phyloP scores from a whole-genome alignment of 1,140 invertebrate genomes.

The Meloidogyne chitwoodi region DNA sequence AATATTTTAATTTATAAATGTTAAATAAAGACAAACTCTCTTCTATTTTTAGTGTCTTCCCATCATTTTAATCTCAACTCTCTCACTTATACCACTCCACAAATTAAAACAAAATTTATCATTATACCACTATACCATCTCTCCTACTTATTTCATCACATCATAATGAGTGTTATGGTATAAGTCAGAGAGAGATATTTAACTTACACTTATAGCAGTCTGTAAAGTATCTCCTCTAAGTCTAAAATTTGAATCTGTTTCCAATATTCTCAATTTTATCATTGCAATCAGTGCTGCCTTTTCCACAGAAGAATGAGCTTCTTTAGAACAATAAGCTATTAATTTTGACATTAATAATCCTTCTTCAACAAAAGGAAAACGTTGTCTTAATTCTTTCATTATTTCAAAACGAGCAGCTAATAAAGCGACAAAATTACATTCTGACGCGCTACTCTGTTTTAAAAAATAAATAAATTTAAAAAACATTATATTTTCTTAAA shows the following conservation, averaged over 20 bases:
- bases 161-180: too few relatives aligned
- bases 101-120: too few relatives aligned
- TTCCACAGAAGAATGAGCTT: constrained; percentile 96
- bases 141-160: too few relatives aligned
- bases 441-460: constrained; percentile 85
- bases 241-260: constrained; percentile 86
- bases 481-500: too few relatives aligned
- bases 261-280: constrained; percentile 90
- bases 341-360: constrained; percentile 86
- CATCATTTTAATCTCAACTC: too few relatives aligned
- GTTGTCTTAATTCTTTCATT: constrained; percentile 80
- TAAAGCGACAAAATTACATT: constrained; percentile 90
- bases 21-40: not conserved
- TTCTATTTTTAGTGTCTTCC: too few relatives aligned
- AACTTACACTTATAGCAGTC: constrained; percentile 69
- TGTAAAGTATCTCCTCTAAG: constrained; percentile 80
- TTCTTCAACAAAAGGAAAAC: constrained; percentile 85
- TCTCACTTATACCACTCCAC: too few relatives aligned
- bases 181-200: too few relatives aligned
- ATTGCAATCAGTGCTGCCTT: constrained; percentile 98
- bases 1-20: not conserved
- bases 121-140: too few relatives aligned
- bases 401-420: constrained; percentile 88
- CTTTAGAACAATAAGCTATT: constrained; percentile 77
- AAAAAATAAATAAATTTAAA: too few relatives aligned